Conservation (phyloP, 2,113 vertebrate species). For the Miniopterus natalensis region DNA sequence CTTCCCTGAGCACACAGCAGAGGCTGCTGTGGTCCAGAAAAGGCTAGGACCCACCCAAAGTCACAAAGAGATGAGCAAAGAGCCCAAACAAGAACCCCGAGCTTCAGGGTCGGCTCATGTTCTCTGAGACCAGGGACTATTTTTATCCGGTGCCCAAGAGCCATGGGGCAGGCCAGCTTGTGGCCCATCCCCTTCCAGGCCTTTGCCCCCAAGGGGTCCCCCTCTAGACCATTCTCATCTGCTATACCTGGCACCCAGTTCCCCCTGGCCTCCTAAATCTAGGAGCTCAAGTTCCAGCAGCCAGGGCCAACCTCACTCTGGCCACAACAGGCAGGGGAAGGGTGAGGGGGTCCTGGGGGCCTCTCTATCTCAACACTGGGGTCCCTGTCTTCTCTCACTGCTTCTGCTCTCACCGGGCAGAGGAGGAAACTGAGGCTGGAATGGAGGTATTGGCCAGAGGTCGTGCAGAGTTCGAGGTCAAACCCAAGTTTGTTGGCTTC, state of each 20-base stretch:
- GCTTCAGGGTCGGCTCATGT: neutral
- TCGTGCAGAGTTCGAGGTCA: rapidly evolving
- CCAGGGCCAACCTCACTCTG: too few species aligned
- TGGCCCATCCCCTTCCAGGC: neutral
- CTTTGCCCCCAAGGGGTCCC: neutral
- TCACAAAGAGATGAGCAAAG: neutral
- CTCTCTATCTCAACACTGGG: rapidly evolving
- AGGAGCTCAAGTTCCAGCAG: neutral
- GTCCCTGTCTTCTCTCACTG: neutral
- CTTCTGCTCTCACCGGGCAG: neutral
- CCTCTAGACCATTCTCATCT: too few species aligned
- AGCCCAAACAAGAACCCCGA: neutral
- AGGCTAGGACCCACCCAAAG: neutral
- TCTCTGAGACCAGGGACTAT: constrained; percentile 71
- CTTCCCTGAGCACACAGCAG: neutral
- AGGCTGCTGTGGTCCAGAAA: neutral
- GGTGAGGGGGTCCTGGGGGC: rapidly evolving
- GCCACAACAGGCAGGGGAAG: neutral
- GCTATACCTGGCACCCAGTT: too few species aligned
- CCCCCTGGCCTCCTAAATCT: neutral
- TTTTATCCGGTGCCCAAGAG: constrained; percentile 64
- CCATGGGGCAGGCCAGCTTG: neutral
- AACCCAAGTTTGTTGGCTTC: too few species aligned
- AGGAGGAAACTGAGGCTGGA: neutral
- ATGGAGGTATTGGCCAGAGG: neutral